Base-by-base conservation (phyloP, 2,797 vertebrate species). In the Scolopax rusticola region DNA sequence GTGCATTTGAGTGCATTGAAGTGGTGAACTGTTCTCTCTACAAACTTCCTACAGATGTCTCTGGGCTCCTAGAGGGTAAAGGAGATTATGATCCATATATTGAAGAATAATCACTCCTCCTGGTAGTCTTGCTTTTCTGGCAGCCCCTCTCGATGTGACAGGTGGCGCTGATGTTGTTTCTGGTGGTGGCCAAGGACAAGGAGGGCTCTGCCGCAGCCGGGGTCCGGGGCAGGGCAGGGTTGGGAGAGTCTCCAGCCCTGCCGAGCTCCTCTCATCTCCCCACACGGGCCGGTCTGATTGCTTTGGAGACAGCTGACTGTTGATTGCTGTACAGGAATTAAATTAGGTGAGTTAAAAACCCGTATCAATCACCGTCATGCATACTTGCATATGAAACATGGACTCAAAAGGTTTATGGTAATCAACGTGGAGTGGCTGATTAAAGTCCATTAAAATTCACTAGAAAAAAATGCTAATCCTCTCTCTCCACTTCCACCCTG, bases 371-470 rank as follows among this genome's bases (percentile, higher is more conserved):
- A 87, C 69, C 36, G 73, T 79, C 91, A 78, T 64, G 75, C 92
- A 68, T 40, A 67, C 28, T 38, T 92, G 92, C 64, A 56, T 81
- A 28, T 9, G 81, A 89, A 84, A 76, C 77, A 6, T 27, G 25
- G 73, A n/a, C 70, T 94, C 82, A 36, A 81, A 97, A 79, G 53
- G 84, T 80, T 92, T 73, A 43, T 54, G 78, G 77, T 83, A 95
- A 97, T 97, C 95, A 97, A 38, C 8, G 0, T 76, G 85, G 80
- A 98, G 92, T 60, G 92, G 93, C 90, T 97, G 92, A 96, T 98
- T 97, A 97, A 90, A 95, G 95, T 61, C 94, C 79, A 91, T 95
- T 97, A 92, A 92, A 86, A 97, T 97, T 84, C 96, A 92, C 91
- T 53, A 56, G 51, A 87, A 56, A 56, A 85, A 83, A 91, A 87